These are phyloP conservation scores for Antechinus flavipes DNA, from an alignment of 2,113 vertebrate genomes.

Conservation along the genomic window DNA sequence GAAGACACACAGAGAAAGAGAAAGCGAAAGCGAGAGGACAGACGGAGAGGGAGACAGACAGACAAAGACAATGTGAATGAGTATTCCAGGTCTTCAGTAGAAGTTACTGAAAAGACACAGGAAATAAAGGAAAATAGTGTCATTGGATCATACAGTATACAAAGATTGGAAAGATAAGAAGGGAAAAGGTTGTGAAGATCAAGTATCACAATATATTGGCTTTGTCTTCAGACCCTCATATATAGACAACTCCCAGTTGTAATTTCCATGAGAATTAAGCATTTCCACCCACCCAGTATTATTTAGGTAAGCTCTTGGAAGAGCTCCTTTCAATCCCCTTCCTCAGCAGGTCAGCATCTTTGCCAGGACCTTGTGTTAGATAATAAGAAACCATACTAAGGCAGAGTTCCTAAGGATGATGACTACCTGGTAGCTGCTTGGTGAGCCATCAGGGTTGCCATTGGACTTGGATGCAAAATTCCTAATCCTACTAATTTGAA, in stretches of 20 bases:
- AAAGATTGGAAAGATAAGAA: background rate
- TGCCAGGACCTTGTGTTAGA: background rate
- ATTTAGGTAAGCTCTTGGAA: background rate
- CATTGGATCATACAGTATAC: background rate
- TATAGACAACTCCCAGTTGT: background rate
- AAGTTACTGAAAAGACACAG: background rate
- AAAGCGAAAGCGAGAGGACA: too few species aligned
- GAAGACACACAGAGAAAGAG: too few species aligned
- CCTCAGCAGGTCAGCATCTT: background rate
- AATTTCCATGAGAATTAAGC: background rate
- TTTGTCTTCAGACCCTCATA: background rate
- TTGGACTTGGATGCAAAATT: background rate
- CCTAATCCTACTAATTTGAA: background rate
- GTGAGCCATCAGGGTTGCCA: background rate
- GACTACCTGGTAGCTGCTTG: background rate
- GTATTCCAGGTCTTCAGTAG: background rate
- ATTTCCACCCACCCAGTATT: background rate
- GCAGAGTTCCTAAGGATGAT: background rate
- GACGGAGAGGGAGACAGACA: too few species aligned
- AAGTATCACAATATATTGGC: background rate
- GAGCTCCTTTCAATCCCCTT: background rate
- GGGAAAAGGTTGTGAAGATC: background rate
- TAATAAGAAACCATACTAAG: background rate
- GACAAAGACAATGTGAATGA: too few species aligned
- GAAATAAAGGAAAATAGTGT: background rate